A percentile compares a stretch with the other conserved stretches of the same genome.
Conservation (phyloP, 2,888 invertebrate genomes). For the Trichogramma dendrolimi region DNA sequence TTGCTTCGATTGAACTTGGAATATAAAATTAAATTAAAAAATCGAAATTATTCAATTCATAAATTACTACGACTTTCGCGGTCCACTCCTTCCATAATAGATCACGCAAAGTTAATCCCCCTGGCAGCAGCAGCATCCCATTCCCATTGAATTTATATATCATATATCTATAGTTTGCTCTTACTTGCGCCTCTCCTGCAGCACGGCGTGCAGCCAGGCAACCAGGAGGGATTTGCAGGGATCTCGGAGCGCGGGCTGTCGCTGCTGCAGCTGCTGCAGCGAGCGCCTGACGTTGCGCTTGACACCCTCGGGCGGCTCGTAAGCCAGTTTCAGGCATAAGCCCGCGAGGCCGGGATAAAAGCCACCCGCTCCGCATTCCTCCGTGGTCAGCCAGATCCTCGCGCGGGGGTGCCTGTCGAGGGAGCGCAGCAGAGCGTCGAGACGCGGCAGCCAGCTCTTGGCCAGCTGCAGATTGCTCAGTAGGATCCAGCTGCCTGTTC, state of each 20-base stretch:
- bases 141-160: neutral
- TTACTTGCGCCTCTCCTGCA: constrained; percentile 86
- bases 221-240: constrained; percentile 66
- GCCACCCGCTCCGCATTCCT: constrained; percentile 39
- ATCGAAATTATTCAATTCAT: neutral
- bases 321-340: constrained; percentile 46
- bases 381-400: constrained; percentile 47
- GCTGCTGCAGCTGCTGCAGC: constrained; percentile 42
- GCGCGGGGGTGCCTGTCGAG: constrained; percentile 38
- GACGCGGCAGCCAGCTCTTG: constrained; percentile 46
- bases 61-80: neutral
- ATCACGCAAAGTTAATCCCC: too few relatives aligned
- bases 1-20: neutral
- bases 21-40: neutral
- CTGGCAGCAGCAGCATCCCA: too few relatives aligned
- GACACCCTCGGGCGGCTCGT: constrained; percentile 50
- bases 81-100: too few relatives aligned
- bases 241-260: constrained; percentile 31
- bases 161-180: neutral
- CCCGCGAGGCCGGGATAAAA: constrained; percentile 48
- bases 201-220: constrained; percentile 83
- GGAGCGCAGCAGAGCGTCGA: constrained; percentile 46
- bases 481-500: constrained; percentile 47
- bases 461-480: constrained; percentile 49
- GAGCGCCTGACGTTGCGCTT: constrained; percentile 47